These are phyloP conservation scores for Thermophis baileyi DNA, from an alignment of 2,113 vertebrate species.

Conservation along the genomic window DNA sequence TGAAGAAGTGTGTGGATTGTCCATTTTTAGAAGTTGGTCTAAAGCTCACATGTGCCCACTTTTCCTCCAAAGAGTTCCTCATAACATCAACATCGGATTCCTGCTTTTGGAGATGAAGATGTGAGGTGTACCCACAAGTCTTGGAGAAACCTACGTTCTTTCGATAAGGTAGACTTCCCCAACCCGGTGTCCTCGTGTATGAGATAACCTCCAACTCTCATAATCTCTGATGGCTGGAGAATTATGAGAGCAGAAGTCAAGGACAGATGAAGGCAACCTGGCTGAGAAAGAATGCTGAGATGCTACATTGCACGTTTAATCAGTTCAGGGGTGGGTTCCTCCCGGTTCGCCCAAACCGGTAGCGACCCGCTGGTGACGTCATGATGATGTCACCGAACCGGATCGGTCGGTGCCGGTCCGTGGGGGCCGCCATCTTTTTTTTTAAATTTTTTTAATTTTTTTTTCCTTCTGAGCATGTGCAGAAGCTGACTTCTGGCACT, in stretches of 20 bases:
- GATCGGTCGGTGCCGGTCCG: too few relatives aligned
- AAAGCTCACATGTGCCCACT: not conserved
- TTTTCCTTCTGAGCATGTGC: too few relatives aligned
- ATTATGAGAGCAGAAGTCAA: not conserved
- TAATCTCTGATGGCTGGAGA: not conserved
- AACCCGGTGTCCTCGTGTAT: not conserved
- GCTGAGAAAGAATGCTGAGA: not conserved
- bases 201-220: not conserved
- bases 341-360: too few relatives aligned
- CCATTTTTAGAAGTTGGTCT: not conserved
- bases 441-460: too few relatives aligned
- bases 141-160: too few relatives aligned
- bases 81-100: not conserved
- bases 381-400: too few relatives aligned
- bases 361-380: too few relatives aligned
- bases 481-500: too few relatives aligned
- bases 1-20: not conserved
- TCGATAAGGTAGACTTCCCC: not conserved
- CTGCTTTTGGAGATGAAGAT: not conserved
- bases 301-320: not conserved
- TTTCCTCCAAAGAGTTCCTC: not conserved
- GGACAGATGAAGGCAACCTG: not conserved
- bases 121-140: not conserved
- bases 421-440: too few relatives aligned
- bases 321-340: too few relatives aligned